Base-by-base conservation (phyloP, 2,113 vertebrate species). In the Furnarius figulus region DNA sequence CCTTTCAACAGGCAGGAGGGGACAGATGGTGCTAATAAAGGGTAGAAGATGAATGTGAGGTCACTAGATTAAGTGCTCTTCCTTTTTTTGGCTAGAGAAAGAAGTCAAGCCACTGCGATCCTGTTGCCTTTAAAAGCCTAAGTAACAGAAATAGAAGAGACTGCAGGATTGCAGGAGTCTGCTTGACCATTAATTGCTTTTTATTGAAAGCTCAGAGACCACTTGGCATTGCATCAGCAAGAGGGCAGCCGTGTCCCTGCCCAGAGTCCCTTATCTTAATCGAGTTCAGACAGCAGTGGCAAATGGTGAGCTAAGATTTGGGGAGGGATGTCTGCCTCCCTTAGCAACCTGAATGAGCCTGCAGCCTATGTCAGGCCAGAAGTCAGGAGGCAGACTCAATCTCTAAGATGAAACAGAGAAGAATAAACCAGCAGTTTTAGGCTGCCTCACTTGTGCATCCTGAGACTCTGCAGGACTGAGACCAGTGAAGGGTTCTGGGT, bases 91-190 rank as follows among this genome's bases (percentile, higher is more conserved):
- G 58, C 89, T 84, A 14, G 28, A 80, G 75, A 94, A 85, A 22
- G 66, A 87, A 94, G 67, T 70, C 67, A 82, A 74, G 49, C 67
- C 46, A 55, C 68, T 88, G 77, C 28, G 85, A 75, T 94, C 50
- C 53, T 19, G 14, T 35, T 82, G 76, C 80, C 66, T 97, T 87
- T 85, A 77, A 87, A 93, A 91, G 66, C 63, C 78, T 11, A 58
- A 94, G 52, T 24, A 84, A 92, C 72, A 93, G 85, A 96, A 96
- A 90, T 50, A 97, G 85, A 96, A 90, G 67, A 50, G 67, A 52
- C 74, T 75, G 80, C 78, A 90, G 68, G 66, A 91, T 31, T 87
- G 85, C 53, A 85, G 89, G 70, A 96, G 90, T 50, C 85, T 76
- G 90, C 87, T 90, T 76, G 47, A 28, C 58, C 76, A 67, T 96